Evolutionary conservation across 2,113 vertebrate genomes (phyloP).

Genomic region (Poeciliopsis turrubarensis): DNA sequence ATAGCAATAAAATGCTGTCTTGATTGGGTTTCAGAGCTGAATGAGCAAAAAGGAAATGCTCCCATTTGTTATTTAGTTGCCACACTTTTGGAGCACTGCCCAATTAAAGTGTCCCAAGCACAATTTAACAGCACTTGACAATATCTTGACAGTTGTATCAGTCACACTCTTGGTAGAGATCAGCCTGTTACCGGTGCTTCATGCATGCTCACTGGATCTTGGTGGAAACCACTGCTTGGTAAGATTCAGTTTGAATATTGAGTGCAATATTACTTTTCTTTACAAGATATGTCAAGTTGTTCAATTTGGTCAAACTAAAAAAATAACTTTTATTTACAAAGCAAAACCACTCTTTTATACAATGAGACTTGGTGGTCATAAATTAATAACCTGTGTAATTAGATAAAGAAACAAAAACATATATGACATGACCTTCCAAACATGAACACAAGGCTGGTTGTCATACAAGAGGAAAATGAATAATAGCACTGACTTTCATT

Average conservation of each 20-base stretch:
- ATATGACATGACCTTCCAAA: constrained; percentile 21
- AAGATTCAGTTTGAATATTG: neutral
- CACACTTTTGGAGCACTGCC: neutral
- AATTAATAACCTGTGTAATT: neutral
- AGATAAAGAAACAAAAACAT: neutral
- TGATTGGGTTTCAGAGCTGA: neutral
- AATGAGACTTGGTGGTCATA: no score
- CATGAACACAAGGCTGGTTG: constrained; percentile 1
- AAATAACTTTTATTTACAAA: neutral
- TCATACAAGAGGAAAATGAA: constrained; percentile 2
- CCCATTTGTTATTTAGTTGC: neutral
- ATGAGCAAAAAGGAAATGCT: neutral
- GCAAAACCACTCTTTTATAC: no score
- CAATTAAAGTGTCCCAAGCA: neutral
- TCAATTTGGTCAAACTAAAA: neutral
- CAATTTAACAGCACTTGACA: neutral
- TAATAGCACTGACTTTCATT: constrained; percentile 27
- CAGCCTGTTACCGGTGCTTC: neutral
- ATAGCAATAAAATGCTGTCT: neutral
- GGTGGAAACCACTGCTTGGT: neutral
- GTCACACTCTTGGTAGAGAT: neutral
- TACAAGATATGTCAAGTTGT: no score
- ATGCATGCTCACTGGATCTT: neutral
- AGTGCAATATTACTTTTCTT: neutral
- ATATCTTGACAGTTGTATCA: neutral